Base-by-base conservation (phyloP, 2,888 invertebrate genomes). In the Morpho deidamia region DNA sequence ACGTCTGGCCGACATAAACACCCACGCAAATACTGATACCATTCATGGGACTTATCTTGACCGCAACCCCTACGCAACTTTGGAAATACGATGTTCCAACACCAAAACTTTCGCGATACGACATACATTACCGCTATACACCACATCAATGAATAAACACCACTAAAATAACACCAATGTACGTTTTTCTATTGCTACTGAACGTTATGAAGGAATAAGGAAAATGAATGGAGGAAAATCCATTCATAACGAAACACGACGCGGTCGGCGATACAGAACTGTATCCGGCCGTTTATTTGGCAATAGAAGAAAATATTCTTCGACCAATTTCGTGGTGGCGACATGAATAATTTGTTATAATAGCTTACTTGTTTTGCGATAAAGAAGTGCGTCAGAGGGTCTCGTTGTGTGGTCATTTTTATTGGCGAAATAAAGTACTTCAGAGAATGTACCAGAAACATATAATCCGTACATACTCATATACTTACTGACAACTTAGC, bases 231-330 rank as follows among this genome's bases (percentile, higher is more conserved):
- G 61, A 67, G 63, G 64, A 63, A 66, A 67, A 65, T 67, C 66
- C 66, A 66, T 64, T 68, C 70, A 71, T 72, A 75, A 74, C 71
- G 61, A 62, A 60, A 62, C 58, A 58, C 58, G 55, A 63, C 51
- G 62, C 71, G 68, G 72, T 75, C 60, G 70, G 65, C 69, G 65
- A 69, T 71, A 68, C 72, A 70, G 71, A 70, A 67, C 66, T 64
- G 64, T 66, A 63, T 68, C 67, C 65, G 73, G 76, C 71, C 74
- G 74, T 78, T 70, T 74, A 69, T 73, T 68, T 66, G 71, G 71
- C 75, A 76, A 78, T 75, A 72, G 73, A 68, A 71, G 70, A 72
- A 76, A 72, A 71, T 68, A 65, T 60, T 60, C 67, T 69, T 48
- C 47, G 12, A 12, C 40, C 40, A 48, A 40, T 47, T 39, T 8